Base-by-base conservation (phyloP, 2,888 invertebrate species). In the Andrena bicolor region DNA sequence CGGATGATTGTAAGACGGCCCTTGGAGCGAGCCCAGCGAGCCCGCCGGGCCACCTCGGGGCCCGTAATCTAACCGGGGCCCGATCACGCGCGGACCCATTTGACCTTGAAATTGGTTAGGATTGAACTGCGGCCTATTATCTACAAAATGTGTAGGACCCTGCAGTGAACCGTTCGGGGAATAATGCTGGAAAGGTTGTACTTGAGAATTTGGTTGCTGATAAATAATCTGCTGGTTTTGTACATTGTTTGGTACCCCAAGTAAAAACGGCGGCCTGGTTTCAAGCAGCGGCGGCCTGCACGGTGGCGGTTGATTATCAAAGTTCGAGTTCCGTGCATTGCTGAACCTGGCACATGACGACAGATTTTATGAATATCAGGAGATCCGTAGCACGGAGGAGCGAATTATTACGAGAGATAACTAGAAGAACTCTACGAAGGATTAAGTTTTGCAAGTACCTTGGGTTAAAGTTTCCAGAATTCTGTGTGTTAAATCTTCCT, bases 231-330 rank as follows among this genome's bases (percentile, higher is more conserved):
- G 91, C 71, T 91, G 91, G 77, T 90, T 90, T 69, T 88, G 88
- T 32, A 90, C 35, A 61, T 85, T 89, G 63, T 84, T 85, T 7
- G 90, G 87, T 61, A 89, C 80, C 71, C 90, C 89, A 32, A 88
- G 82, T 13, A 89, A 91, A 84, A 90, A 90, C 8, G 90, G 86
- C 1, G 91, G 90, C 68, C 91, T 86, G 30, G 89, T 89, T 68
- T 93, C 93, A 68, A 92, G 80, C 58, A 92, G 76, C 2, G 91
- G 90, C 49, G 90, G 89, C 64, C 93, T 90, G 35, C 89, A 91
- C 53, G 68, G 28, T 10, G 85, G 82, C n/a, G 82, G 84, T 63
- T 88, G 90, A 75, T 84, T 85, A 63, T 90, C 90, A 61, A 88
- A 90, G 30, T 71, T 70, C n/a, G 78, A 60, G 30, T 79, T 82